Conservation (phyloP, 2,113 vertebrate genomes). For the Vimba vimba region DNA sequence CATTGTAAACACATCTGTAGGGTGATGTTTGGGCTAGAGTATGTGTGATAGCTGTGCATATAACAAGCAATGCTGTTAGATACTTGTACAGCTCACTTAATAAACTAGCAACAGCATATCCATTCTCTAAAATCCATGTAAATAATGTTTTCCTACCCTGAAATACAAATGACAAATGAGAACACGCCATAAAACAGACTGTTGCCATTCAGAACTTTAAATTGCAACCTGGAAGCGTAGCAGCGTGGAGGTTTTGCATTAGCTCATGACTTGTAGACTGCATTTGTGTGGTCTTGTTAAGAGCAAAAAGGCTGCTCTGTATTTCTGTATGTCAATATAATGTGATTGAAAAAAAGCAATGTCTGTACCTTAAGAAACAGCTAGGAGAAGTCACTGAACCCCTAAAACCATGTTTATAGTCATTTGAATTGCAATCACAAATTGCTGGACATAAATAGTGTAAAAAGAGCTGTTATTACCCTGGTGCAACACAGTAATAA, state of each 20-base stretch:
- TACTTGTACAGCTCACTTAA: conserved; percentile 6
- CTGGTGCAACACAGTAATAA: background rate
- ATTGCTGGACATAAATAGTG: conserved; percentile 20
- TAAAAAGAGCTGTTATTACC: background rate
- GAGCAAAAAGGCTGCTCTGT: background rate
- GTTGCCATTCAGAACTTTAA: conserved; percentile 19
- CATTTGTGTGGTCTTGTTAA: background rate
- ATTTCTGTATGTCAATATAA: background rate
- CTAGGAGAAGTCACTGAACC: background rate
- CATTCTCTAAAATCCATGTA: background rate
- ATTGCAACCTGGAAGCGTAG: conserved; percentile 31
- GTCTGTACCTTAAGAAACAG: background rate
- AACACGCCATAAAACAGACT: conserved; percentile 20
- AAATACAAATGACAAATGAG: background rate
- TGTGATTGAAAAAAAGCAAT: background rate
- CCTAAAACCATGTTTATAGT: background rate
- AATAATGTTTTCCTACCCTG: background rate
- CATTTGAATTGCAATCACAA: conserved; percentile 7
- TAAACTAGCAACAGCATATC: background rate
- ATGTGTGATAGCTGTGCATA: background rate
- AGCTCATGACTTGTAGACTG: background rate
- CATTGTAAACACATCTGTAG: background rate
- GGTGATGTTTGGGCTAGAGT: background rate
- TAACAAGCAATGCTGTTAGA: background rate
- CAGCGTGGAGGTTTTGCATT: conserved; percentile 18